A percentile compares a stretch with the other conserved stretches of the same genome.
phyloP scores from a whole-genome alignment of 1,140 invertebrate species.

The Pseudomyrmex dendroicus region DNA sequence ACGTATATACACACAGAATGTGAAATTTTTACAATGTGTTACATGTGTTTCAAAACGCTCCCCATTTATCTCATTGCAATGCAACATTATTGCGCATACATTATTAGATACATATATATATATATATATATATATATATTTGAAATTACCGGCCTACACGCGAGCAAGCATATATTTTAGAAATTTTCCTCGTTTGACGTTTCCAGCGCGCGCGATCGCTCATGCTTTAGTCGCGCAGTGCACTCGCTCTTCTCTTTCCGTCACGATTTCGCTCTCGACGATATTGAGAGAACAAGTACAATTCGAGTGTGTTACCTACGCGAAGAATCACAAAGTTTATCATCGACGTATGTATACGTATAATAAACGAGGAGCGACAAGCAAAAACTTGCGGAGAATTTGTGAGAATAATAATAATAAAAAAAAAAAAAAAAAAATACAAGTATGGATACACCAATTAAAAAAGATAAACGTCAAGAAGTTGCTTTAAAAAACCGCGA shows the following conservation, averaged over 20 bases:
- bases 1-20: no score
- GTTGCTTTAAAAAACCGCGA: not conserved
- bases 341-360: not conserved
- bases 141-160: constrained; percentile 45
- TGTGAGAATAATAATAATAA: not conserved
- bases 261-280: not conserved
- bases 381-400: not conserved
- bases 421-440: not conserved
- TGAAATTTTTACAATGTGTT: not conserved
- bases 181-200: no score
- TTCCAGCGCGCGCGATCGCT: constrained; percentile 1
- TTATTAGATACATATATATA: constrained; percentile 14
- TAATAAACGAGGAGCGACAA: not conserved
- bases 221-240: not conserved
- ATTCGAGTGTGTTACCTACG: not conserved
- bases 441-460: constrained; percentile 16
- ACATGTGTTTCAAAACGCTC: not conserved
- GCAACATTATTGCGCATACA: constrained; percentile 1
- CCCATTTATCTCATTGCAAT: constrained; percentile 20
- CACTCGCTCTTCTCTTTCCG: constrained; percentile 54
- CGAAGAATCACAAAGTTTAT: constrained; percentile 1
- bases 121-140: constrained; percentile 44
- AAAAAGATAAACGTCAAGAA: not conserved
- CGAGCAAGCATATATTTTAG: not conserved
- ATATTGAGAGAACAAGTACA: constrained; percentile 6